These are phyloP conservation scores for Maniola hyperantus DNA, from an alignment of 2,888 invertebrate genomes.

Conservation along the genomic window DNA sequence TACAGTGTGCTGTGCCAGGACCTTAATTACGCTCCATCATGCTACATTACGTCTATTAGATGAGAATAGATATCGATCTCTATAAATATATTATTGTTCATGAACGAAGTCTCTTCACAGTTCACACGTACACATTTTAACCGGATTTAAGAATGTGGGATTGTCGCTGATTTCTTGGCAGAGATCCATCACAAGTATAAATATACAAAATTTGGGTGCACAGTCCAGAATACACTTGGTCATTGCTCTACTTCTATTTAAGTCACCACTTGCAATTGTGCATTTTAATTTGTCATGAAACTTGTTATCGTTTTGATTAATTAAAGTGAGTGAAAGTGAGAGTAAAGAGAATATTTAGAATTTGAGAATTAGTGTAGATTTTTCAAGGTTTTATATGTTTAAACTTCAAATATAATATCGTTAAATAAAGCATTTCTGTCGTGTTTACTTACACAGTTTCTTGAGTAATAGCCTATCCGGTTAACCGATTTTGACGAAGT, in stretches of 20 bases:
- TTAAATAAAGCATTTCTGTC: too few relatives aligned
- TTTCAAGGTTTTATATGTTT: too few relatives aligned
- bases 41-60: conserved; percentile 23
- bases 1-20: not conserved
- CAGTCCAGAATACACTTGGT: conserved; percentile 70
- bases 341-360: too few relatives aligned
- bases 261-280: conserved; percentile 46
- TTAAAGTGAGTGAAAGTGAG: too few relatives aligned
- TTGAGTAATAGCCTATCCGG: too few relatives aligned
- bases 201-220: conserved; percentile 74
- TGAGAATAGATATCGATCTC: conserved; percentile 24
- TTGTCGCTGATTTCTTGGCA: conserved; percentile 80
- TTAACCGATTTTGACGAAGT: too few relatives aligned
- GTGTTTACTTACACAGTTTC: conserved; percentile 86
- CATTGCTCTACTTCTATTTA: conserved; percentile 65
- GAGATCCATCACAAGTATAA: conserved; percentile 73
- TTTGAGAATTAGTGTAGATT: too few relatives aligned
- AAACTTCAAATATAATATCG: too few relatives aligned
- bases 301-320: not conserved
- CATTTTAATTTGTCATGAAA: conserved; percentile 16
- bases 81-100: conserved; percentile 45
- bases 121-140: conserved; percentile 52
- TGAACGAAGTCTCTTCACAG: conserved; percentile 42
- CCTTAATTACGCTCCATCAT: not conserved
- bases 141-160: conserved; percentile 62